Evolutionary conservation across 2,113 vertebrate genomes (phyloP).

Genomic region (Pipa parva): DNA sequence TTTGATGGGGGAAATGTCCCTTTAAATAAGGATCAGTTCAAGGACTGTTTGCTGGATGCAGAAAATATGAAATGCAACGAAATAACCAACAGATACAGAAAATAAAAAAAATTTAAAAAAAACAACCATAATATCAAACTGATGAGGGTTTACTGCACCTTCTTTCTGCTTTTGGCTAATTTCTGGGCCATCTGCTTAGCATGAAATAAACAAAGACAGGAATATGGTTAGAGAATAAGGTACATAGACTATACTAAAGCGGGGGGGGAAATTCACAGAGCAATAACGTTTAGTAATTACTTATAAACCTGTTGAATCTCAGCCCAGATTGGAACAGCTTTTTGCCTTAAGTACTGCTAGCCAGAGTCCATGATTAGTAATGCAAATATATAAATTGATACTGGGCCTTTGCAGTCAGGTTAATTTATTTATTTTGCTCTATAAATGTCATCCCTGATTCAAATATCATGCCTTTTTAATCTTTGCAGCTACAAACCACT

Average conservation of each 20-base stretch:
- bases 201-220: constrained; percentile 89
- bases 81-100: constrained; percentile 50
- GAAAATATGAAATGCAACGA: constrained; percentile 62
- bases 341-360: background rate
- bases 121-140: constrained; percentile 69
- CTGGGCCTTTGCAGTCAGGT: too few species aligned
- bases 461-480: background rate
- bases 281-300: background rate
- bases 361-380: background rate
- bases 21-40: constrained; percentile 54
- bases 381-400: background rate
- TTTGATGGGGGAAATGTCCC: constrained; percentile 51
- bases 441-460: background rate
- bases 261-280: constrained; percentile 52
- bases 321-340: background rate
- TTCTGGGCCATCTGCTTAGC: constrained; percentile 97
- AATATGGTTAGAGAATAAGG: constrained; percentile 78
- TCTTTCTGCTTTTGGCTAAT: constrained; percentile 97
- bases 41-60: constrained; percentile 77
- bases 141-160: constrained; percentile 90
- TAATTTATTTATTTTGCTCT: background rate
- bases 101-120: constrained; percentile 58
- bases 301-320: too few species aligned
- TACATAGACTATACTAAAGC: constrained; percentile 55
- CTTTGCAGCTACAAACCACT: background rate